Conservation (phyloP, 2,888 invertebrate species). For the Elaeidobius kamerunicus region DNA sequence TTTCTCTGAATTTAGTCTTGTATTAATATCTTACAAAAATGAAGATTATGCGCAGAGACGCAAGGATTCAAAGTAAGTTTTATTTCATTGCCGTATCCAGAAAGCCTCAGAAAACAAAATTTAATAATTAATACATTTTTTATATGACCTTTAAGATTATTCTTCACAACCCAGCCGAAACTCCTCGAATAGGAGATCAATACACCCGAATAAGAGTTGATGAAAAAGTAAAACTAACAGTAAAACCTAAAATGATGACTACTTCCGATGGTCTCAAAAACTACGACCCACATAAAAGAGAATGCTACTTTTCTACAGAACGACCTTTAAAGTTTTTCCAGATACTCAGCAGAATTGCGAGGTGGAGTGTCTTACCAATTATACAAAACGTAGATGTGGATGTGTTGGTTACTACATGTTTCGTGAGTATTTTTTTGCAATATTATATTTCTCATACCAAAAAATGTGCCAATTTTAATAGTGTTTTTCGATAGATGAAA, state of each 20-base stretch:
- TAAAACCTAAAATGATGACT: conserved; percentile 74
- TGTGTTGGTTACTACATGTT: conserved; percentile 74
- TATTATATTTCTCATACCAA: too few relatives aligned
- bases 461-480: too few relatives aligned
- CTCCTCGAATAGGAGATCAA: conserved; percentile 65
- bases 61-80: conserved; percentile 69
- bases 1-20: conserved; percentile 61
- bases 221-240: conserved; percentile 67
- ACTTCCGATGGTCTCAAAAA: conserved; percentile 63
- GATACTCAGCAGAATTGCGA: conserved; percentile 70
- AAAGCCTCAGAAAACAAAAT: too few relatives aligned
- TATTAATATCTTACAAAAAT: conserved; percentile 56
- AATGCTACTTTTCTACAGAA: conserved; percentile 67
- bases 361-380: conserved; percentile 69
- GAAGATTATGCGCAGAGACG: conserved; percentile 68
- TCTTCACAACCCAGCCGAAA: conserved; percentile 66
- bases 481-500: too few relatives aligned
- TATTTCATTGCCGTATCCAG: neutral
- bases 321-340: conserved; percentile 62
- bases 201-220: conserved; percentile 68
- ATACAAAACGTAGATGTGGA: conserved; percentile 59
- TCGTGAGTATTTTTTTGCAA: conserved; percentile 48
- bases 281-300: conserved; percentile 62
- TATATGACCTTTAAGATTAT: conserved; percentile 52
- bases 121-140: too few relatives aligned